Evolutionary conservation across 2,113 vertebrate genomes (phyloP), one percentile per base, ranked within the genome.

Genomic region (Rhabdornis inornatus): DNA sequence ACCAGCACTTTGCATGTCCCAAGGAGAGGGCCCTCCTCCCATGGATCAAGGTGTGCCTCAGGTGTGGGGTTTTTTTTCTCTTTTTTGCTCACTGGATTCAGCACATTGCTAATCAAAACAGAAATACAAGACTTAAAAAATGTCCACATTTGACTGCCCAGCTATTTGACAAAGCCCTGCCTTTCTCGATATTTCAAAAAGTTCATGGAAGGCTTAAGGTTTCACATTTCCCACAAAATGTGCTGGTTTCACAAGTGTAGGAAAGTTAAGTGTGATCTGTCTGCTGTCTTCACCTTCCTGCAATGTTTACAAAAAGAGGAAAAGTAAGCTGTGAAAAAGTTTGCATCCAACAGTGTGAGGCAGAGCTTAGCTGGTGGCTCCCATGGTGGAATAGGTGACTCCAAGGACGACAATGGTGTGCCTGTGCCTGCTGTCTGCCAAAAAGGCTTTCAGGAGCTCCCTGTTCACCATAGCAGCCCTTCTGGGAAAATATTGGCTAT

Each of bases 381-480:
- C 59, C 7, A 0, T 4, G 45, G 47, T 35, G 79, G 40, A 64
- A 37, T 22, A 18, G 0, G 0, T 7, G 8, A 35, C 63, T 65
- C 55, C 27, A 9, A 49, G 66, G 59, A 37, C 6, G 2, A 20
- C 84, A 21, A 0, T 11, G 37, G 47, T 39, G 42, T 21, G 33
- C 55, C 80, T 18, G 3, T n/a, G 63, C 61, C 75, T 80, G 50
- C 44, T 56, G 21, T 59, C 71, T 40, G 64, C 56, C 16, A 6
- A 4, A 45, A 24, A 53, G 65, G 59, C 42, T 60, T 50, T 42
- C 63, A 22, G 57, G 70, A 61, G 71, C 60, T 28, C 59, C 40
- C 45, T 6, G 2, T 35, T 81, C 9, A 1, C 60, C 11, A 3
- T 4, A 65, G 52, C 70, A 80, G 39, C 37, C 42, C 45, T 50